phyloP scores from a whole-genome alignment of 2,888 invertebrate genomes.

The Caenorhabditis uteleia region DNA sequence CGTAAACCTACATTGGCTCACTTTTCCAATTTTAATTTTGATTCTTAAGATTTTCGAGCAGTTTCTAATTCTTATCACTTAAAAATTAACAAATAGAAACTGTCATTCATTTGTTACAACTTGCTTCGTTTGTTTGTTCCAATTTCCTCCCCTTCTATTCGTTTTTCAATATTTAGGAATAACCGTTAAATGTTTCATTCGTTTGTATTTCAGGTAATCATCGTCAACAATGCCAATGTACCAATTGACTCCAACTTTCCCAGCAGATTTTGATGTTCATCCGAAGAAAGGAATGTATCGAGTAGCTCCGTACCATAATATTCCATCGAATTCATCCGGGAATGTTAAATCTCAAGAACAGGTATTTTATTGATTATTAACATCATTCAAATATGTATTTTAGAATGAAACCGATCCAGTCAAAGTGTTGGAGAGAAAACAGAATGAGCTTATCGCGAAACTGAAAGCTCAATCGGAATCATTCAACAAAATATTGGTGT shows the following conservation, averaged over 20 bases:
- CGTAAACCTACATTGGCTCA: too few species aligned
- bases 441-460: conserved; percentile 17
- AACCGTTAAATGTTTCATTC: too few species aligned
- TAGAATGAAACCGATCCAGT: conserved; percentile 25
- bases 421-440: conserved; percentile 25
- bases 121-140: too few species aligned
- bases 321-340: not conserved
- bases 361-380: not conserved
- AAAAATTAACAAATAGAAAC: too few species aligned
- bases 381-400: too few species aligned
- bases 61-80: too few species aligned
- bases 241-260: conserved; percentile 18
- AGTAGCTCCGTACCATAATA: conserved; percentile 21
- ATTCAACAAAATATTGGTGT: conserved; percentile 12
- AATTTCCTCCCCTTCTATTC: too few species aligned
- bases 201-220: conserved; percentile 23
- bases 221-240: conserved; percentile 28
- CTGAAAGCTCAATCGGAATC: conserved; percentile 25
- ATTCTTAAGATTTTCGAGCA: too few species aligned
- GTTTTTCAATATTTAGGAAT: not conserved
- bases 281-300: conserved; percentile 21
- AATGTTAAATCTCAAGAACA: not conserved
- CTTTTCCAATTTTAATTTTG: too few species aligned
- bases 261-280: conserved; percentile 14
- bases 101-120: too few species aligned